Evolutionary conservation across 1,140 invertebrate species (phyloP).

Genomic region (Drosophila nannoptera): DNA sequence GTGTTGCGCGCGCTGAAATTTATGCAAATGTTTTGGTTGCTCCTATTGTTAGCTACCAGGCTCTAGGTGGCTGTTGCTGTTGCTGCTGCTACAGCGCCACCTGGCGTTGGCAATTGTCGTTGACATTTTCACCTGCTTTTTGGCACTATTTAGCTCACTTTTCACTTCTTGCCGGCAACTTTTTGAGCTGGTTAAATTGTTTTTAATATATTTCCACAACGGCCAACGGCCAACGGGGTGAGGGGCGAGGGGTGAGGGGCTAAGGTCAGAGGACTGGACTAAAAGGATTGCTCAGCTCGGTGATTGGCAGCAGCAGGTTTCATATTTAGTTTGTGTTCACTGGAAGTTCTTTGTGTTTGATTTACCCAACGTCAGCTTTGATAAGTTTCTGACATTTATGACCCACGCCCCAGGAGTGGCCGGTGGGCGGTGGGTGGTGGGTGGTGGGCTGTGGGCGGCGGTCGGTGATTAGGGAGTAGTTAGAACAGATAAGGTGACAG

Average conservation of each 20-base stretch:
- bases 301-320: constrained; percentile 44
- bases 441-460: neutral
- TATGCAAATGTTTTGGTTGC: constrained; percentile 73
- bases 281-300: constrained; percentile 1
- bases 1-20: constrained; percentile 41
- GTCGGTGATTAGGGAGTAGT: constrained; percentile 21
- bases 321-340: constrained; percentile 31
- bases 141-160: constrained; percentile 23
- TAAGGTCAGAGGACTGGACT: neutral
- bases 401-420: neutral
- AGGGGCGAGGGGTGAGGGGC: neutral
- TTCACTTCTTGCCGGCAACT: constrained; percentile 15
- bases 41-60: constrained; percentile 39
- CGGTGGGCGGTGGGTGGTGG: neutral
- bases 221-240: neutral
- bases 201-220: constrained; percentile 54
- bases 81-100: constrained; percentile 38
- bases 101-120: constrained; percentile 67
- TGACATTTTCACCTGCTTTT: constrained; percentile 69
- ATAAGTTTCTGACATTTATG: constrained; percentile 60
- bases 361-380: constrained; percentile 49
- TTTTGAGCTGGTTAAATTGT: constrained; percentile 62
- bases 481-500: constrained; percentile 65
- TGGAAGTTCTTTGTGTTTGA: constrained; percentile 49
- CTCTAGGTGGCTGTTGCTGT: constrained; percentile 26